These are phyloP conservation scores for Pissodes strobi DNA, from an alignment of 1,140 invertebrate genomes.

Conservation along the genomic window DNA sequence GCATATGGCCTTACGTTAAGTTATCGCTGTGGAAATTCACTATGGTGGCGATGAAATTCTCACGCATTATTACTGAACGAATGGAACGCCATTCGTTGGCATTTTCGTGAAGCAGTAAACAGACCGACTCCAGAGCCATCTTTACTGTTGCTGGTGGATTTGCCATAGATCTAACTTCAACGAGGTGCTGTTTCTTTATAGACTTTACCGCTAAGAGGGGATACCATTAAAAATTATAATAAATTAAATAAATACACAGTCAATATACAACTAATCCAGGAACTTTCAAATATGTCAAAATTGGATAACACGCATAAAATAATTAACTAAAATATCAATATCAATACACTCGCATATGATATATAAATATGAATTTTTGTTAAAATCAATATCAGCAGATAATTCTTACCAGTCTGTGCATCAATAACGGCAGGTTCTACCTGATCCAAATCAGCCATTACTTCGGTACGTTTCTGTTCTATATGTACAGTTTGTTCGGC, in stretches of 20 bases:
- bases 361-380: too few species aligned
- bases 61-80: constrained; percentile 90
- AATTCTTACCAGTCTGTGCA: constrained; percentile 95
- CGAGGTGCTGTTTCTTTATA: constrained; percentile 95
- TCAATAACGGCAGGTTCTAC: constrained; percentile 99
- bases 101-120: constrained; percentile 88
- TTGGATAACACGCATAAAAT: too few species aligned
- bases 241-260: too few species aligned
- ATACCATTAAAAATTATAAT: too few species aligned
- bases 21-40: constrained; percentile 96
- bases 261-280: too few species aligned
- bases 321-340: too few species aligned
- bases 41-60: constrained; percentile 98
- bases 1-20: constrained; percentile 72
- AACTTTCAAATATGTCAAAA: too few species aligned
- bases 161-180: constrained; percentile 92
- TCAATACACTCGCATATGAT: too few species aligned
- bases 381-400: too few species aligned
- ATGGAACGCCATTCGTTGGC: constrained; percentile 94
- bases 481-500: constrained; percentile 91
- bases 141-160: constrained; percentile 93
- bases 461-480: constrained; percentile 86
- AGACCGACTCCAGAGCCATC: constrained; percentile 93
- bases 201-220: constrained; percentile 96
- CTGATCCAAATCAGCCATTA: constrained; percentile 92